phyloP scores from a whole-genome alignment of 2,113 vertebrate genomes.

The Poeciliopsis prolifica region DNA sequence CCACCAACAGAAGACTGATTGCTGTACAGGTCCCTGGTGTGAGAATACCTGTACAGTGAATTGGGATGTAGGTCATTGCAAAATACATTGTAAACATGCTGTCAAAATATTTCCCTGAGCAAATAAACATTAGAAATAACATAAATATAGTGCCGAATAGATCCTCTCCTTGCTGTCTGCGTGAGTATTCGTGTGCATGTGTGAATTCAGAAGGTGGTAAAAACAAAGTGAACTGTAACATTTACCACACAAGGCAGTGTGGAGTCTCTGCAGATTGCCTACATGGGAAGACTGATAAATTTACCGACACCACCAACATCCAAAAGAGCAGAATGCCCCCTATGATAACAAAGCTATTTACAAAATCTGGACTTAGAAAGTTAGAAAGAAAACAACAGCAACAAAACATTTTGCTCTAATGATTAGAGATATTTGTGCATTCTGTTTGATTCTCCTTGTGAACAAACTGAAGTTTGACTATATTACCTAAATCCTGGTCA shows the following conservation, averaged over 20 bases:
- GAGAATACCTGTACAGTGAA: slow-evolving; percentile 39
- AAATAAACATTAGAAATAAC: slow-evolving; percentile 51
- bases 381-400: background rate
- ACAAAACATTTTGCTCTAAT: background rate
- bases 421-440: background rate
- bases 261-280: background rate
- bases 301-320: background rate
- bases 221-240: slow-evolving; percentile 20
- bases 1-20: slow-evolving; percentile 55
- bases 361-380: background rate
- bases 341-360: background rate
- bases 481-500: too few relatives aligned
- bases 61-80: slow-evolving; percentile 52
- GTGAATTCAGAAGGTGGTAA: slow-evolving; percentile 1
- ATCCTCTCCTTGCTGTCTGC: background rate
- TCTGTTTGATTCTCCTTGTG: too few relatives aligned
- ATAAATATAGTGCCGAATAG: slow-evolving; percentile 28
- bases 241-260: background rate
- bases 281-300: background rate
- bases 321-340: background rate
- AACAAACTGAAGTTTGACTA: too few relatives aligned
- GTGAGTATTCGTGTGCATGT: background rate
- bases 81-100: slow-evolving; percentile 35
- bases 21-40: slow-evolving; percentile 41
- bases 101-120: slow-evolving; percentile 50